phyloP scores from a whole-genome alignment of 2,113 vertebrate species.

The Chelonoidis abingdonii region DNA sequence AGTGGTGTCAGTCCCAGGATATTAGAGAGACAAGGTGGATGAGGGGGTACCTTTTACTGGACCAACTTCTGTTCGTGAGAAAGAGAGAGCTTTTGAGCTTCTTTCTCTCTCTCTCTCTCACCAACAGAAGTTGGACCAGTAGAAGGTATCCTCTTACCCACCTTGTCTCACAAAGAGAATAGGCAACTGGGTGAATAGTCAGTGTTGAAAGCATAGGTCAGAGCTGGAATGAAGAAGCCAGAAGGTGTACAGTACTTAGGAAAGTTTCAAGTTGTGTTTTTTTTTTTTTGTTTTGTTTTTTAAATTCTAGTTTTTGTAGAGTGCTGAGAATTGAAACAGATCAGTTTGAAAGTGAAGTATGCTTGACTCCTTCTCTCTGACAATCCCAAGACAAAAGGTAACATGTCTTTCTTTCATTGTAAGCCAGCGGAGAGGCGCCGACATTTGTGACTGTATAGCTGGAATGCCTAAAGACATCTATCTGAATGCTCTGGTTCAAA shows the following conservation, averaged over 20 bases:
- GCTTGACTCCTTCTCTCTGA: conserved; percentile 4
- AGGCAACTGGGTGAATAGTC: background rate
- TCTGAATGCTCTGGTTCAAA: background rate
- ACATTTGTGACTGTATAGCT: background rate
- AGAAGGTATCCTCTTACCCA: background rate
- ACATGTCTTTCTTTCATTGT: background rate
- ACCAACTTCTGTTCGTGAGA: background rate
- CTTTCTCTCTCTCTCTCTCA: background rate
- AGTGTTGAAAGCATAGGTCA: background rate
- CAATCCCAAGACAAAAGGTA: background rate
- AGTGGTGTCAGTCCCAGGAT: background rate
- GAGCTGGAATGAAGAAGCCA: background rate
- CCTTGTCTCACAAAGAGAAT: background rate
- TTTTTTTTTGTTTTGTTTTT: background rate
- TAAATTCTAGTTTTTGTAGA: background rate
- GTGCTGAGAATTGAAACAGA: background rate
- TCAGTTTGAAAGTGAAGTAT: background rate
- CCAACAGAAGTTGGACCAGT: background rate
- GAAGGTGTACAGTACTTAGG: background rate
- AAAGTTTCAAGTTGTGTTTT: background rate
- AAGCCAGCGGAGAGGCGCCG: background rate
- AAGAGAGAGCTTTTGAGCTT: background rate
- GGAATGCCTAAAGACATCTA: background rate
- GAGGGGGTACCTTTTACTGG: background rate
- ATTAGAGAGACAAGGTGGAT: background rate